These are phyloP conservation scores for Augochlora pura DNA, from an alignment of 1,140 invertebrate genomes.

Conservation along the genomic window DNA sequence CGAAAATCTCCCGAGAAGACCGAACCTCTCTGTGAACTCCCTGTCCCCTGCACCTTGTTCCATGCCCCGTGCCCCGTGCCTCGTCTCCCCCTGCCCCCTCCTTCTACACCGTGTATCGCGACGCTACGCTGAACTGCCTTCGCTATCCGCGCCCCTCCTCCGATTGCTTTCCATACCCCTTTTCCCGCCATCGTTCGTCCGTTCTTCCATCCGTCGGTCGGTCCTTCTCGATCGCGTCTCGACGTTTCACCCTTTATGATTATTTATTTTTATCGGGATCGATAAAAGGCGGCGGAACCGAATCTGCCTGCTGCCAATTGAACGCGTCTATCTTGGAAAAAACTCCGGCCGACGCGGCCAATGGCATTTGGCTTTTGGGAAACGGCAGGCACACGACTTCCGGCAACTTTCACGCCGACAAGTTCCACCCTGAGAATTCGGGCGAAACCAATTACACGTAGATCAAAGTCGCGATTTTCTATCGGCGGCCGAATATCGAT, in stretches of 20 bases:
- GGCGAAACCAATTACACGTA: background rate
- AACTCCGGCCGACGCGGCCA: background rate
- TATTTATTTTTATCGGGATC: conserved; percentile 29
- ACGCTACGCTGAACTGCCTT: conserved; percentile 12
- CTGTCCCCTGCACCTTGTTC: too few species aligned
- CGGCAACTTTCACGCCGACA: background rate
- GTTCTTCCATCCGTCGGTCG: too few species aligned
- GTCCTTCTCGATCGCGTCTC: too few species aligned
- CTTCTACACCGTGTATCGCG: conserved; percentile 19
- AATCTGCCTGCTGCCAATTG: background rate
- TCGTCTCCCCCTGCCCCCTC: conserved; percentile 40
- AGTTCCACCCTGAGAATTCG: background rate
- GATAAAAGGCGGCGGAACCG: background rate
- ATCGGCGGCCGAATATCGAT: background rate
- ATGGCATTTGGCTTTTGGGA: background rate
- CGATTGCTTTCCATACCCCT: too few species aligned
- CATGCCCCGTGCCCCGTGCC: too few species aligned
- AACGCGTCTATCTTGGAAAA: conserved; percentile 5
- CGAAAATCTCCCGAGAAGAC: conserved; percentile 53
- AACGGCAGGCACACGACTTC: background rate
- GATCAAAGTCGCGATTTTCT: background rate
- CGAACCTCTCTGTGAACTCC: too few species aligned
- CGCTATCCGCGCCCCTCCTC: background rate
- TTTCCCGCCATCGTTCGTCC: background rate
- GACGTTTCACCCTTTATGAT: conserved; percentile 13